Conservation (phyloP, 2,797 vertebrate genomes). For the Aplochiton taeniatus region DNA sequence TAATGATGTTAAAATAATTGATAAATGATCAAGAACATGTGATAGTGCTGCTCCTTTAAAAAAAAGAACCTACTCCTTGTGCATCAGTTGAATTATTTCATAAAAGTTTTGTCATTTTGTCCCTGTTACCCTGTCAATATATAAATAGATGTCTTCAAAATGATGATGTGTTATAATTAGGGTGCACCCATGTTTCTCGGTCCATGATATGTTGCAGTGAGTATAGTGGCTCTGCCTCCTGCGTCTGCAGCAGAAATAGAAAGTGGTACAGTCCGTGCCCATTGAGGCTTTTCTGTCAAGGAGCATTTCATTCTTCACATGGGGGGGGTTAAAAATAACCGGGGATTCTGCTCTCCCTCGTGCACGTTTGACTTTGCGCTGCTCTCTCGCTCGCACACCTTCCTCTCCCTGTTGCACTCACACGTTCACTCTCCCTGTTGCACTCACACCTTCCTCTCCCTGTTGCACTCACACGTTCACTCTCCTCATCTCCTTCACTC, state of each 20-base stretch:
- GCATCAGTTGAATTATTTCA: no score
- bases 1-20: no score
- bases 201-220: background rate
- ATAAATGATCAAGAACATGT: no score
- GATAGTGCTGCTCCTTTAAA: no score
- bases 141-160: no score
- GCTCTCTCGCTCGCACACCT: constrained; percentile 33
- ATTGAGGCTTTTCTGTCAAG: constrained; percentile 63
- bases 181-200: background rate
- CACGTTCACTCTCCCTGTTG: constrained; percentile 38
- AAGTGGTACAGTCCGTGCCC: constrained; percentile 44
- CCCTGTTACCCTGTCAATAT: no score
- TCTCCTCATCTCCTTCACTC: constrained; percentile 21
- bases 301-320: constrained; percentile 63
- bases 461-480: constrained; percentile 33
- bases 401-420: constrained; percentile 20
- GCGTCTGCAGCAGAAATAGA: constrained; percentile 29
- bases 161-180: background rate
- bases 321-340: constrained; percentile 66
- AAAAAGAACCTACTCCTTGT: no score
- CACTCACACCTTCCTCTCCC: constrained; percentile 24
- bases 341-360: constrained; percentile 45
- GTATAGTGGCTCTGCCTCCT: background rate
- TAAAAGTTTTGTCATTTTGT: no score
- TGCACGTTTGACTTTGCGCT: constrained; percentile 55